A percentile compares a stretch with the other conserved stretches of the same genome.
phyloP scores from a whole-genome alignment of 2,113 vertebrate genomes.

The Talpa occidentalis region DNA sequence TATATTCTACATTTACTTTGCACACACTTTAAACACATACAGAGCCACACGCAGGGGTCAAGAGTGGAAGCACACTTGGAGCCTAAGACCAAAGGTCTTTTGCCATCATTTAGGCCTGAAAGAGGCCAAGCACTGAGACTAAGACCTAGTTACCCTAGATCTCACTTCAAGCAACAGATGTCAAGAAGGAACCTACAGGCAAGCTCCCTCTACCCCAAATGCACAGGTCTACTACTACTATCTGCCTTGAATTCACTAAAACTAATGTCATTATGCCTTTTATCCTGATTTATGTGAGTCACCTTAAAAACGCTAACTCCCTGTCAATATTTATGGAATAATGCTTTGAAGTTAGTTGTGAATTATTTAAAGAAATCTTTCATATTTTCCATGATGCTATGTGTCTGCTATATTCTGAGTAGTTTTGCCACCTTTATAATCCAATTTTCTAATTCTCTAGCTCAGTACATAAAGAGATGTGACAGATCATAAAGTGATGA shows the following conservation, averaged over 20 bases:
- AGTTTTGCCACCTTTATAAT: not conserved
- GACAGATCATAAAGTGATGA: too few species aligned
- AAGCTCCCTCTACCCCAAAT: not conserved
- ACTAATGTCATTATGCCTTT: not conserved
- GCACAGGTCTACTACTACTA: not conserved
- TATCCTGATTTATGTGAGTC: not conserved
- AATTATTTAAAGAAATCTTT: slow-evolving; percentile 12
- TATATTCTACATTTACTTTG: not conserved
- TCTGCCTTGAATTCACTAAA: slow-evolving; percentile 8
- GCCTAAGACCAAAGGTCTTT: not conserved
- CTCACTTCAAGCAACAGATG: not conserved
- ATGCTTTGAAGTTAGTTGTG: not conserved
- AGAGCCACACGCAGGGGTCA: not conserved
- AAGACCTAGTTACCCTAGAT: not conserved
- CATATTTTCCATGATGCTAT: not conserved
- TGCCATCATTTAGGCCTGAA: not conserved
- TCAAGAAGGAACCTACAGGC: not conserved
- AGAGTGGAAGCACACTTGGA: not conserved
- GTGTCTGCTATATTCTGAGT: not conserved
- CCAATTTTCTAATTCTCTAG: not conserved
- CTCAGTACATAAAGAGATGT: not conserved
- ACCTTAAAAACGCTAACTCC: not conserved
- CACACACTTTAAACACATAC: not conserved
- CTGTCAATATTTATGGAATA: not conserved
- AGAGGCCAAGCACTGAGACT: not conserved